Base-by-base conservation (phyloP, 1,140 invertebrate genomes). In the Armadillidium nasatum region DNA sequence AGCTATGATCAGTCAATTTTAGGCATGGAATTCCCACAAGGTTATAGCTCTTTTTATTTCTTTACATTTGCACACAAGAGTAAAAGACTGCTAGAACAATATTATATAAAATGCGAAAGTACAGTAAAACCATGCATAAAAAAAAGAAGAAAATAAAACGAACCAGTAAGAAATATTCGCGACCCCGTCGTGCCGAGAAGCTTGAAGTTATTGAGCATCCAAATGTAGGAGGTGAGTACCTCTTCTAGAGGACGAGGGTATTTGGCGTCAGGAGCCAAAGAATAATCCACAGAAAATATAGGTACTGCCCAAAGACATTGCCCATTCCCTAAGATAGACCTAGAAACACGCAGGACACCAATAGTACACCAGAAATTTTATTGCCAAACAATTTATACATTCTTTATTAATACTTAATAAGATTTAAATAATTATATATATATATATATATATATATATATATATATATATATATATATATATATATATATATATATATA, bases 221-320 rank as follows among this genome's bases (percentile, higher is more conserved):
- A 99, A 73, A 92, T 93, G 83, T 99, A 99, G 0, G 92, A 92
- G 83, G 96, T 98, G 77, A 95, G 90, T 0, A 96, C 91, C 86
- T 99, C 97, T 84, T 99, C 94, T 3, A 97, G 83, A 84, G 90
- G 94, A 0, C 83, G 78, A 0, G 89, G 89, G 82, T 87, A 91
- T 0, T 87, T 87, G 70, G 85, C 83, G 83, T 96, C 92, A 0
- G 97, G 96, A 0, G 97, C 93, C 33, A 99, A 85, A 78, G 94
- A 96, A 83, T 99, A 99, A 85, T 99, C 97, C 74, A 99, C 88
- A 7, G 94, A 97, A 2, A 99, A 84, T 81, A 99, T 93, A 0
- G 97, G 96, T 72, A 93, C 88, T 74, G 93, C n/a, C 89, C 1
- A 97, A 83, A 0, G 89, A 88, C 54, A 90, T 87, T 0, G 95